Evolutionary conservation across 1,140 invertebrate species (phyloP).

Genomic region (Chironomus striatipennis): DNA sequence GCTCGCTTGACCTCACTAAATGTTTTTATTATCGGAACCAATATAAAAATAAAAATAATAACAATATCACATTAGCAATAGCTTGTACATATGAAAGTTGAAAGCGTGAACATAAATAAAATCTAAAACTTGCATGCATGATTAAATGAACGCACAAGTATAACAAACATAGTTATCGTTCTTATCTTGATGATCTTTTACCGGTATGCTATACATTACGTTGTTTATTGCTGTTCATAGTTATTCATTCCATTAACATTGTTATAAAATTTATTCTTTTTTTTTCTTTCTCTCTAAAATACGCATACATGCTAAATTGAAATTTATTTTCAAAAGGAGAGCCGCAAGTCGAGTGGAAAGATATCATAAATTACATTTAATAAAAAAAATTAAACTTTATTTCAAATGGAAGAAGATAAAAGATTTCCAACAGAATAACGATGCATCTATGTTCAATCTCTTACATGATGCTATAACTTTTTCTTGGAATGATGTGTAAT

Average conservation of each 20-base stretch:
- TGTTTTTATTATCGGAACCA: too few relatives aligned
- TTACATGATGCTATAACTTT: too few relatives aligned
- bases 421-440: too few relatives aligned
- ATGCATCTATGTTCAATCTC: too few relatives aligned
- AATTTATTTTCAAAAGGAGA: not conserved
- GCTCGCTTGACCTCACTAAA: too few relatives aligned
- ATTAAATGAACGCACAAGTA: conserved; percentile 2
- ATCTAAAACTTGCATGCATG: conserved; percentile 5
- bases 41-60: too few relatives aligned
- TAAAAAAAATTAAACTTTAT: conserved; percentile 11
- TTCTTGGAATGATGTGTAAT: too few relatives aligned
- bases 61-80: too few relatives aligned
- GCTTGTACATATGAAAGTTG: not conserved
- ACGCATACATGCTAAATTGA: too few relatives aligned
- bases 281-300: not conserved
- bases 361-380: conserved; percentile 4
- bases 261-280: not conserved
- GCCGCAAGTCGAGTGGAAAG: not conserved
- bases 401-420: not conserved
- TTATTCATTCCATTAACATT: not conserved
- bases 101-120: conserved; percentile 13
- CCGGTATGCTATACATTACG: not conserved
- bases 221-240: not conserved
- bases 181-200: conserved; percentile 14
- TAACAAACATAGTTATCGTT: not conserved